Evolutionary conservation across 1,140 invertebrate genomes (phyloP).

Genomic region (Spodoptera litura): DNA sequence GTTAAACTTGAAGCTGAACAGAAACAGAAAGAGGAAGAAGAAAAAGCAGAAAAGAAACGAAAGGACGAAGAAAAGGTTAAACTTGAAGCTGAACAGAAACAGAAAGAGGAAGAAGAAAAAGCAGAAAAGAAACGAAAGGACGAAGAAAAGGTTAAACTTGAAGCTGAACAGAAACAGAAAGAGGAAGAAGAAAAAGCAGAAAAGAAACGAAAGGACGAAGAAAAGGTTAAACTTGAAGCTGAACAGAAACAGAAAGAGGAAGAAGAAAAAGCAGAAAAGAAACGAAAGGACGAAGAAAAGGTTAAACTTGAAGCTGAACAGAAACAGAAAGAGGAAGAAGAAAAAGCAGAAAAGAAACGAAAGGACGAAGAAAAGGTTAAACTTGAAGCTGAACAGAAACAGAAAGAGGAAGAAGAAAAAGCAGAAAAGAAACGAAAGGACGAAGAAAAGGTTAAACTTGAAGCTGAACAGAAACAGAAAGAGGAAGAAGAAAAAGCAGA

Average conservation of each 20-base stretch:
- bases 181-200: conserved; percentile 57
- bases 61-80: conserved; percentile 57
- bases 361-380: neutral
- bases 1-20: conserved; percentile 43
- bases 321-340: conserved; percentile 23
- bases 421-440: neutral
- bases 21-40: conserved; percentile 47
- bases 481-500: neutral
- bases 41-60: conserved; percentile 47
- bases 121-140: too few relatives aligned
- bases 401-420: conserved; percentile 1
- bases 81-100: neutral
- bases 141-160: conserved; percentile 46
- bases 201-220: conserved; percentile 54
- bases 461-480: too few relatives aligned
- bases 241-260: conserved; percentile 1
- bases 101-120: conserved; percentile 36
- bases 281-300: neutral
- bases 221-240: conserved; percentile 50
- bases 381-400: neutral
- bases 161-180: conserved; percentile 26
- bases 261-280: neutral
- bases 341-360: conserved; percentile 46
- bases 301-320: conserved; percentile 37
- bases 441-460: neutral